Conservation (phyloP, 2,888 invertebrate species). For the Myopa tessellatipennis region DNA sequence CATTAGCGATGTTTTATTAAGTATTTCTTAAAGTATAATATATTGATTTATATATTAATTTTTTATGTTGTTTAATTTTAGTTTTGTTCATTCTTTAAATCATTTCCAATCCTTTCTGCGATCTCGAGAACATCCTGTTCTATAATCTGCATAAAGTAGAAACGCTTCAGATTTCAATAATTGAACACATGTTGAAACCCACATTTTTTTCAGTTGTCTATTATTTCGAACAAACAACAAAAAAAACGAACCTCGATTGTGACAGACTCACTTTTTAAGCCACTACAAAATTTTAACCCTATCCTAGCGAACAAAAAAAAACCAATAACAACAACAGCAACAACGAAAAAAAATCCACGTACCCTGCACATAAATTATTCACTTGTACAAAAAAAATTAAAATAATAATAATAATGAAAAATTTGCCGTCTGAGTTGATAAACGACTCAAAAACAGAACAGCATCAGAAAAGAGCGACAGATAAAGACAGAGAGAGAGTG, state of each 20-base stretch:
- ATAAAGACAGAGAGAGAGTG: not conserved
- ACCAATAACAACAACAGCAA: conserved; percentile 40
- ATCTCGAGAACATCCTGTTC: conserved; percentile 46
- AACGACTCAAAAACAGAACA: conserved; percentile 44
- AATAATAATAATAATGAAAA: conserved; percentile 32
- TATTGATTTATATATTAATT: too few relatives aligned
- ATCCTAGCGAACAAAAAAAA: not conserved
- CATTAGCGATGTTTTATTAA: too few relatives aligned
- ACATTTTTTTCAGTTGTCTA: conserved; percentile 59
- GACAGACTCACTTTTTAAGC: conserved; percentile 47
- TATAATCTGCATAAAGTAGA: not conserved
- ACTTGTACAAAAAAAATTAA: conserved; percentile 56
- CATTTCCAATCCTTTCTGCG: conserved; percentile 4
- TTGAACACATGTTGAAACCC: conserved; percentile 66
- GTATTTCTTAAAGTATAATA: too few relatives aligned
- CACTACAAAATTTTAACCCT: conserved; percentile 59
- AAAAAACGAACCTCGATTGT: conserved; percentile 45
- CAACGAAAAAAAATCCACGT: conserved; percentile 37
- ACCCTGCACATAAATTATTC: conserved; percentile 62
- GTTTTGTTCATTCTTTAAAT: too few relatives aligned
- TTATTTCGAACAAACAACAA: conserved; percentile 24
- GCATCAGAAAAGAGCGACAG: too few relatives aligned
- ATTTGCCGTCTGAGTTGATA: conserved; percentile 36
- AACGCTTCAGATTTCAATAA: conserved; percentile 38
- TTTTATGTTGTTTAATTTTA: too few relatives aligned